Base-by-base conservation (phyloP, 2,113 vertebrate species). In the Chaetura pelagica region DNA sequence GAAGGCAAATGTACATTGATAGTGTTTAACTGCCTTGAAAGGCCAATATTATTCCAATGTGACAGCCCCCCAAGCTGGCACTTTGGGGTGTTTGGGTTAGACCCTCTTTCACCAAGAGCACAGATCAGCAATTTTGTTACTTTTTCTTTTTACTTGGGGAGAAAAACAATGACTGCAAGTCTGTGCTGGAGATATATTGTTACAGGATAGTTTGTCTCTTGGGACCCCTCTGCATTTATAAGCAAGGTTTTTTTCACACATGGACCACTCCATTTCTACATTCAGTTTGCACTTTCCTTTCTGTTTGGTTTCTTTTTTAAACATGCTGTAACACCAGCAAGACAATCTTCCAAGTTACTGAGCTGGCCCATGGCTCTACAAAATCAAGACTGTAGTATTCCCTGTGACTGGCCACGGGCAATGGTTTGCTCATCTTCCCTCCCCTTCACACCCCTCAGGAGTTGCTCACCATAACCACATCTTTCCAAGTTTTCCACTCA, bases 11-110 rank as follows among this genome's bases (percentile, higher is more conserved):
- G 80, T 59, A 84, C 94, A 84, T 58, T 34, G 86, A 59, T 87
- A 84, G 27, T 61, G 52, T 73, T 93, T 68, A 96, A 95, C 84
- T 75, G 75, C 74, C 87, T 88, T 88, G 29, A 93, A 95, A 96
- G 87, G 79, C 44, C 79, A 95, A 26, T 58, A 58, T 79, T 92
- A 90, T 73, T 84, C 84, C 5, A 1, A 55, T 29, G 55, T 5
- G 3, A 74, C 30, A 52, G 17, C n/a, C 34, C 3, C 5, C 72
- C 55, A 82, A 89, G 67, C 71, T 48, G 75, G 51, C 19, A 49
- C 44, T 76, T 64, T 35, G 64, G 48, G 40, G 23, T 9, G 62
- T 86, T 73, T 77, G 20, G 42, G 84, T 91, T 59, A 90, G 64
- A 76, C 34, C 4, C 12, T 5, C 42, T 54, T 80, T 66, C n/a